Conservation (phyloP, 2,888 invertebrate genomes). For the Protonemura montana region DNA sequence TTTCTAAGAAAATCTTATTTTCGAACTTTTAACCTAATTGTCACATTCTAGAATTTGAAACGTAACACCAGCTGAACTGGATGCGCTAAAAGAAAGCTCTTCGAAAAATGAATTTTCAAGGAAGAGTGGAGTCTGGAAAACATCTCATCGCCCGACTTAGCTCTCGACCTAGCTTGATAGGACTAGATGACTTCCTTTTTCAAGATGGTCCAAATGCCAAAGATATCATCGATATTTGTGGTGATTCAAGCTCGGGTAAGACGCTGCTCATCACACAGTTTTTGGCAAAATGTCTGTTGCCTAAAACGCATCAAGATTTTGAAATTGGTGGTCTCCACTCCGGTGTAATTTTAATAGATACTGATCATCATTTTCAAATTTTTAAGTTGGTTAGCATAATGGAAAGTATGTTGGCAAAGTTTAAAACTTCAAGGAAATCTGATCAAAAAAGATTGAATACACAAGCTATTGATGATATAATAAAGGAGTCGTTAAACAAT, state of each 20-base stretch:
- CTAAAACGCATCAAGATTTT: constrained; percentile 54
- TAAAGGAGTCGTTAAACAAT: constrained; percentile 56
- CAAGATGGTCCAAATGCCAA: constrained; percentile 56
- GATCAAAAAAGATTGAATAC: neutral
- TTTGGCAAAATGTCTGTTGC: constrained; percentile 61
- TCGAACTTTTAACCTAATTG: neutral
- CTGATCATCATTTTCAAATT: constrained; percentile 62
- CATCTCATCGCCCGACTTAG: constrained; percentile 65
- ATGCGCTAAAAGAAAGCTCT: neutral
- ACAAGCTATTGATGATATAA: constrained; percentile 52
- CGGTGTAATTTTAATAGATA: constrained; percentile 61
- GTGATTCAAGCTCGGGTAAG: constrained; percentile 61
- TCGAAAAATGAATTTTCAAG: constrained; percentile 29
- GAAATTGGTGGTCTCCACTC: constrained; percentile 59
- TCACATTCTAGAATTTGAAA: neutral
- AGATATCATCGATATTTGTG: constrained; percentile 62
- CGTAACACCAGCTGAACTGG: neutral
- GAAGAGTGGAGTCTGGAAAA: constrained; percentile 63
- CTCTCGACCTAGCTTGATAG: constrained; percentile 59
- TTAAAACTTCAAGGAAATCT: neutral
- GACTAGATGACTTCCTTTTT: constrained; percentile 63
- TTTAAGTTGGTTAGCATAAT: constrained; percentile 57
- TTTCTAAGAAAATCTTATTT: neutral
- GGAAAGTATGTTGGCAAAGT: constrained; percentile 49
- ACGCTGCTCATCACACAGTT: constrained; percentile 61